phyloP scores from a whole-genome alignment of 2,888 invertebrate genomes.

The Macropis europaea region DNA sequence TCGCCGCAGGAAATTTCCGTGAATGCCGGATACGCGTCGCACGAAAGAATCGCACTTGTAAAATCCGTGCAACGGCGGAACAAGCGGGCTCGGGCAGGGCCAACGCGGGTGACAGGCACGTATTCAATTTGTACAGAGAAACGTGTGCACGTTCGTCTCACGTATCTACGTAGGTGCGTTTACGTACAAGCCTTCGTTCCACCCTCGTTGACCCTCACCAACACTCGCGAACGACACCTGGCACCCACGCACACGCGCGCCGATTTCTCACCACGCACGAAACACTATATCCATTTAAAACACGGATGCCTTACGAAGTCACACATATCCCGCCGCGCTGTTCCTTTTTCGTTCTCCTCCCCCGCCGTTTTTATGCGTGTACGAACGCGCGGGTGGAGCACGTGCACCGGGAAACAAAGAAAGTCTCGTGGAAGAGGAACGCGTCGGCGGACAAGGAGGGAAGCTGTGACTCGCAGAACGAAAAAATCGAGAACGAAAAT shows the following conservation, averaged over 20 bases:
- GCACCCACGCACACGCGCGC: slow-evolving; percentile 36
- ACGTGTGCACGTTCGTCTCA: slow-evolving; percentile 44
- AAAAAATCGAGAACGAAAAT: slow-evolving; percentile 46
- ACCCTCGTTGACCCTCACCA: slow-evolving; percentile 50
- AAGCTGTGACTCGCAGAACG: slow-evolving; percentile 39
- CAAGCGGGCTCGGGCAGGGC: slow-evolving; percentile 26
- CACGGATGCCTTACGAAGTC: slow-evolving; percentile 59
- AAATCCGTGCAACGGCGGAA: slow-evolving; percentile 32
- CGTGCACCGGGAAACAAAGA: slow-evolving; percentile 66
- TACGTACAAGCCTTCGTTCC: slow-evolving; percentile 12
- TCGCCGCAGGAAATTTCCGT: too few species aligned
- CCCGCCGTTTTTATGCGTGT: slow-evolving; percentile 43
- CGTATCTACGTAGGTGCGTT: slow-evolving; percentile 31
- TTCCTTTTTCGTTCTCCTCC: slow-evolving; percentile 7
- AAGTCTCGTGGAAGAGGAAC: slow-evolving; percentile 44
- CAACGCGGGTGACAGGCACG: slow-evolving; percentile 55
- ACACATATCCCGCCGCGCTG: slow-evolving; percentile 41
- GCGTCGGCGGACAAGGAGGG: slow-evolving; percentile 38
- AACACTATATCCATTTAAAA: slow-evolving; percentile 62
- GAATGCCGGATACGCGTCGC: neutral
- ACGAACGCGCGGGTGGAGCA: slow-evolving; percentile 61
- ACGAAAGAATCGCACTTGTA: slow-evolving; percentile 45
- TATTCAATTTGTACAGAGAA: slow-evolving; percentile 61
- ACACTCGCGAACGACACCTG: slow-evolving; percentile 55
- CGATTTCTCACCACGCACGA: slow-evolving; percentile 32